Conservation (phyloP, 2,888 invertebrate species). For the Cephus pygmeus region DNA sequence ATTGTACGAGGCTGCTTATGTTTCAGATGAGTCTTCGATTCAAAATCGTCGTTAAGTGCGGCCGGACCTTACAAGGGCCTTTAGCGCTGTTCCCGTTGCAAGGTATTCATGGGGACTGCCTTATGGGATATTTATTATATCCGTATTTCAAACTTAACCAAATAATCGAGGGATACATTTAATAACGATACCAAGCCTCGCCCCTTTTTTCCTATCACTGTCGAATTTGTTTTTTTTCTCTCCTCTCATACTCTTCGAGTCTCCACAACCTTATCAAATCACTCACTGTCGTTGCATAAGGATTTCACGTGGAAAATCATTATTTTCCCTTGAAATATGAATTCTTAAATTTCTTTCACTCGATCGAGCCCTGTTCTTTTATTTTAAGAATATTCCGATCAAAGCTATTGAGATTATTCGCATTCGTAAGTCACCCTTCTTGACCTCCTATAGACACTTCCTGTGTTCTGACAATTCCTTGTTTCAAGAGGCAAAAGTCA, state of each 20-base stretch:
- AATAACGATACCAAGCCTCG: not conserved
- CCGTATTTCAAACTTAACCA: constrained; percentile 25
- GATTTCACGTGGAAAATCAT: not conserved
- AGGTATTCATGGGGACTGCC: constrained; percentile 66
- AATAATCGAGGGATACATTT: not conserved
- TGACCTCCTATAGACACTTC: not conserved
- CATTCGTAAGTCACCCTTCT: not conserved
- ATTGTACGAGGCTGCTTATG: constrained; percentile 66
- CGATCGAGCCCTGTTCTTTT: not conserved
- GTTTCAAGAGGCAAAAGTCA: constrained; percentile 4
- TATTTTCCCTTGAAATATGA: not conserved
- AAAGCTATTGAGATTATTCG: not conserved
- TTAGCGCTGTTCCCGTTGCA: constrained; percentile 65
- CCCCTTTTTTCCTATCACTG: not conserved
- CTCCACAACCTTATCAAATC: not conserved
- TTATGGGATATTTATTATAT: constrained; percentile 61
- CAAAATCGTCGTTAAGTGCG: constrained; percentile 59
- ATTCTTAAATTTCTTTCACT: not conserved
- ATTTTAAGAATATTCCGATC: not conserved
- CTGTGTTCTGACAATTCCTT: not conserved
- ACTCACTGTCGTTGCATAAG: not conserved
- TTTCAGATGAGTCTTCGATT: constrained; percentile 65
- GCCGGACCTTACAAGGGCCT: constrained; percentile 61
- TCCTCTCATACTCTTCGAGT: not conserved
- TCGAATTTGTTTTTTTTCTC: not conserved